phyloP scores from a whole-genome alignment of 2,113 vertebrate species.

The Stigmatopora argus region DNA sequence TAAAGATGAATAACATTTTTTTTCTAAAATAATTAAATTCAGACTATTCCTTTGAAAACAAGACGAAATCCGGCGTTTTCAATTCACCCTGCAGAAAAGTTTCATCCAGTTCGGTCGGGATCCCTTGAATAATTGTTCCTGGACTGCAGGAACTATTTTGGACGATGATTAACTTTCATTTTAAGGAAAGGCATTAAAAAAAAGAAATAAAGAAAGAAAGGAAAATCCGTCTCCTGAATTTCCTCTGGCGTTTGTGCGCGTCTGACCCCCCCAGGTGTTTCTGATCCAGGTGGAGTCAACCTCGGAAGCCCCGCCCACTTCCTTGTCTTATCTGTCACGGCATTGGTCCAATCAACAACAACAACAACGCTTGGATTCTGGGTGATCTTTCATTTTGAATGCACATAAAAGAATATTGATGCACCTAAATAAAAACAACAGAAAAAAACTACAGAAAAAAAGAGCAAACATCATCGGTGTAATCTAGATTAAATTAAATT shows the following conservation, averaged over 20 bases:
- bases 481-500: background rate
- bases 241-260: background rate
- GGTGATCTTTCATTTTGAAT: background rate
- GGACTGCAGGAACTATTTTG: background rate
- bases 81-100: background rate
- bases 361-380: background rate
- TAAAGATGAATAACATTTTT: background rate
- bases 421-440: background rate
- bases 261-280: slow-evolving; percentile 35
- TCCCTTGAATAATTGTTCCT: background rate
- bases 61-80: background rate
- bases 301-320: slow-evolving; percentile 18
- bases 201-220: background rate
- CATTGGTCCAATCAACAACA: slow-evolving; percentile 26
- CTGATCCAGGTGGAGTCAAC: background rate
- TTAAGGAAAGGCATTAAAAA: background rate
- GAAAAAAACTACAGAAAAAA: background rate
- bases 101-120: background rate
- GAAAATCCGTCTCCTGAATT: background rate
- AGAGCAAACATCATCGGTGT: background rate
- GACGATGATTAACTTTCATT: too few relatives aligned
- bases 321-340: background rate
- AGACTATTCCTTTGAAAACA: background rate
- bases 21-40: background rate
- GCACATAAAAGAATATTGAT: background rate